These are phyloP conservation scores for Thecocarcelia acutangulata DNA, from an alignment of 2,888 invertebrate species.

Conservation along the genomic window DNA sequence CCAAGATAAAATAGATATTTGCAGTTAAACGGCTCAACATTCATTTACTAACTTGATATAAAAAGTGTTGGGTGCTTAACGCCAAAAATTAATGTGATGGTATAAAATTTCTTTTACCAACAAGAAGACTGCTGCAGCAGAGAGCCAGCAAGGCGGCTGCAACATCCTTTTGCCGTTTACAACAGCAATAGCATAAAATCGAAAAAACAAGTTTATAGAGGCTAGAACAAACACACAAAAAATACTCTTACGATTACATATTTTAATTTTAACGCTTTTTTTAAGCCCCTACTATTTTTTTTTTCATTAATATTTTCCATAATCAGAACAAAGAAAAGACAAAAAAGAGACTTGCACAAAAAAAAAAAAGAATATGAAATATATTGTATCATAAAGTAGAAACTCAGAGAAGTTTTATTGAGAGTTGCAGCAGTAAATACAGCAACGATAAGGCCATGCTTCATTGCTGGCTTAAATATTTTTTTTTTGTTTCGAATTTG, in stretches of 20 bases:
- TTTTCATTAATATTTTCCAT: constrained; percentile 54
- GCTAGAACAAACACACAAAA: constrained; percentile 1
- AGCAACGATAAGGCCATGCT: constrained; percentile 41
- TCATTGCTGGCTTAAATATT: constrained; percentile 43
- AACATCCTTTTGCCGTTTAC: constrained; percentile 38
- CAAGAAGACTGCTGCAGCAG: neutral
- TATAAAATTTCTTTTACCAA: constrained; percentile 28
- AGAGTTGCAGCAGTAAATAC: constrained; percentile 41
- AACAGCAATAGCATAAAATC: constrained; percentile 56
- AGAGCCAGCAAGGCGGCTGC: constrained; percentile 5
- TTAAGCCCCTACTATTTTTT: constrained; percentile 27
- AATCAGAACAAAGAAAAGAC: constrained; percentile 38
- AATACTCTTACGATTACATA: constrained; percentile 46
- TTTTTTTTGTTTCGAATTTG: constrained; percentile 14
- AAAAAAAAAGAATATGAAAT: constrained; percentile 25
- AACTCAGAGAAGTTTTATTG: constrained; percentile 31
- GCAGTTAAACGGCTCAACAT: constrained; percentile 4
- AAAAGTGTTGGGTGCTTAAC: constrained; percentile 40
- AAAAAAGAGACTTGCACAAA: neutral
- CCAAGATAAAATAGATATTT: constrained; percentile 26
- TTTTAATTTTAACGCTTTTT: constrained; percentile 63
- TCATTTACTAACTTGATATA: neutral
- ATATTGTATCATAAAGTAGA: constrained; percentile 50
- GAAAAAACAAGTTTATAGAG: constrained; percentile 22
- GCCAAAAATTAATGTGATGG: constrained; percentile 35